These are phyloP conservation scores for Sapayoa aenigma DNA, from an alignment of 2,113 vertebrate genomes.

Conservation along the genomic window DNA sequence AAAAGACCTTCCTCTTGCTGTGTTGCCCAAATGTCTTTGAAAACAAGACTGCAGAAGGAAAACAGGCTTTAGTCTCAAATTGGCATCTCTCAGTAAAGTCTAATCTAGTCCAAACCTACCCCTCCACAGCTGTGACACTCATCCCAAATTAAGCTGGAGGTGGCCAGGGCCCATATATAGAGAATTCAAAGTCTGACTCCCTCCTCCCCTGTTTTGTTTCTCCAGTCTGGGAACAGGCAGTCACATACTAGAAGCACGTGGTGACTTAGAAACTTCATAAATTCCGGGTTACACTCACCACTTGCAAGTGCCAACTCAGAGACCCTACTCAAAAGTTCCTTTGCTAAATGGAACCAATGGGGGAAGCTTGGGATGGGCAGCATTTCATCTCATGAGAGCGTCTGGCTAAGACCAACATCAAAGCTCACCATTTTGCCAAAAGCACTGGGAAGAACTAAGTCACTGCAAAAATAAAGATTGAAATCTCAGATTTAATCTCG, in stretches of 20 bases:
- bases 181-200: background rate
- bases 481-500: slow-evolving; percentile 1
- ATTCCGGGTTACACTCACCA: background rate
- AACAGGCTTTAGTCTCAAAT: background rate
- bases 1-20: background rate
- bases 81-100: background rate
- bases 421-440: background rate
- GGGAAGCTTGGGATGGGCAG: slow-evolving; percentile 13
- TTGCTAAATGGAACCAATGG: background rate
- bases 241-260: background rate
- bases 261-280: background rate
- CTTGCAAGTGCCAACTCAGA: slow-evolving; percentile 8
- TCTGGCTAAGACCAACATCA: slow-evolving; percentile 8
- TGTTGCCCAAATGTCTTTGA: background rate
- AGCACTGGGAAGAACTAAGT: background rate
- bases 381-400: background rate
- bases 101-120: background rate
- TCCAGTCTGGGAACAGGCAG: background rate
- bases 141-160: background rate
- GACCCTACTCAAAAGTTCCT: slow-evolving; percentile 20
- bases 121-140: background rate
- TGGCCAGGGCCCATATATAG: background rate
- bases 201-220: background rate
- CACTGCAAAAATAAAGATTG: slow-evolving; percentile 5
- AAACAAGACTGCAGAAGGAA: background rate